Percentiles rank a stretch among this genome's conserved stretches.
Evolutionary conservation across 2,797 vertebrate species (phyloP).

Genomic region (Enoplosus armatus): DNA sequence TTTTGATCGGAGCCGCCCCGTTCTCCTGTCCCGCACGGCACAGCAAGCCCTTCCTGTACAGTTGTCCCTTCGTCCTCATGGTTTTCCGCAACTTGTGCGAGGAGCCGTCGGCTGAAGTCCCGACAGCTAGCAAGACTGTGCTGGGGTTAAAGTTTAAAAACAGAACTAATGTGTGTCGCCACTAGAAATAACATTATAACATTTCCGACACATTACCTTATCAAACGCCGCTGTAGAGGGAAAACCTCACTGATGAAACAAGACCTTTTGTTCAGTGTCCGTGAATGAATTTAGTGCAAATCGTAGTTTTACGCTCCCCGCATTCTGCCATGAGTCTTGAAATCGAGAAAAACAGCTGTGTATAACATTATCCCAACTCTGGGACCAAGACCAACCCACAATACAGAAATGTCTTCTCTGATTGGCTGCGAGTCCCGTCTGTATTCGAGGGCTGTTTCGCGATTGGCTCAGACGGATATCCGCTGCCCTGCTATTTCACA

Average conservation of each 20-base stretch:
- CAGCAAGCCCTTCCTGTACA: constrained; percentile 9
- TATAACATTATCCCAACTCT: constrained; percentile 75
- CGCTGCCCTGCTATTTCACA: constrained; percentile 46
- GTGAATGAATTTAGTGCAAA: constrained; percentile 15
- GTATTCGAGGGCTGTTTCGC: background rate
- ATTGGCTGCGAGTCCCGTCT: constrained; percentile 72
- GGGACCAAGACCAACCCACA: constrained; percentile 50
- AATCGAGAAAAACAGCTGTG: constrained; percentile 79
- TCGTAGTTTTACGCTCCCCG: constrained; percentile 9
- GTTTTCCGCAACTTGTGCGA: constrained; percentile 46
- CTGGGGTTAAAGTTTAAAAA: constrained; percentile 51
- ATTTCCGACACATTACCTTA: constrained; percentile 45
- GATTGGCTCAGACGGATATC: constrained; percentile 74
- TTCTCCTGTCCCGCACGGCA: constrained; percentile 21
- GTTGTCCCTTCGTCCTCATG: constrained; percentile 65
- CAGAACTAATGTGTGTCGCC: constrained; percentile 36
- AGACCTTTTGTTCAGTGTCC: background rate
- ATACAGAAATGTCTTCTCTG: background rate
- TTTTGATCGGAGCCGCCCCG: constrained; percentile 22
- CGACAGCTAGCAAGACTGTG: constrained; percentile 15
- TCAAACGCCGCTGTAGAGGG: background rate
- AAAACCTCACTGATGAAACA: background rate
- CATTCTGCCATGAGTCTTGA: constrained; percentile 53
- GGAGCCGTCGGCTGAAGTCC: constrained; percentile 27
- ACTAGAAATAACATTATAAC: constrained; percentile 29